A percentile compares a stretch with the other conserved stretches of the same genome.
These are phyloP conservation scores for Trichechus manatus DNA, from an alignment of 2,113 vertebrate species.

Conservation along the genomic window DNA sequence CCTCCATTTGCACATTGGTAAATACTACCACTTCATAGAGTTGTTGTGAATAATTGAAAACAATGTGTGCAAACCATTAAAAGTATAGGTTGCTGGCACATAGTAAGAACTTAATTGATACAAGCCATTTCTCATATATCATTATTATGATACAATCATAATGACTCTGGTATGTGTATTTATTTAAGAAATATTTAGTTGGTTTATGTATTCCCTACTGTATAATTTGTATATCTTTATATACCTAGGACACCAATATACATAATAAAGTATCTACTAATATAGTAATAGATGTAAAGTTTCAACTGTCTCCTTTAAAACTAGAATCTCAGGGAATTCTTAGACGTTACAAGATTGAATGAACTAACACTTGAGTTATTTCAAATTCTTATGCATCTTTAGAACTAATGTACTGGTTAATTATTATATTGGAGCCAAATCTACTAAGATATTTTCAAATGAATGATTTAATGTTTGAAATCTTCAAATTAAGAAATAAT, in stretches of 20 bases:
- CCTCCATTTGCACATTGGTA: neutral
- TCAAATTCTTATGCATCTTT: conserved; percentile 56
- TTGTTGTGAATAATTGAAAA: neutral
- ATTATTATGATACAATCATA: neutral
- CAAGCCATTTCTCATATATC: neutral
- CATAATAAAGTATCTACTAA: neutral
- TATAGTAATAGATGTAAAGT: neutral
- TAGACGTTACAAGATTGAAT: conserved; percentile 28
- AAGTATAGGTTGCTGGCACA: neutral
- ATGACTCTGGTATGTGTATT: neutral
- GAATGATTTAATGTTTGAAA: conserved; percentile 59
- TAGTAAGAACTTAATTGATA: neutral
- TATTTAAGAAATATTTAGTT: conserved; percentile 17
- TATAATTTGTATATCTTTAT: neutral
- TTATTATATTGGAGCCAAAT: conserved; percentile 67
- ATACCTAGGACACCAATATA: neutral
- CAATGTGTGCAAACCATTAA: neutral
- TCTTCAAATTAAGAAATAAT: conserved; percentile 70
- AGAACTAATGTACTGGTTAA: conserved; percentile 59
- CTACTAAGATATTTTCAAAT: conserved; percentile 68
- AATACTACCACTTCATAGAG: neutral
- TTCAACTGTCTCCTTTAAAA: conserved; percentile 34
- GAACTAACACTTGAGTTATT: conserved; percentile 59
- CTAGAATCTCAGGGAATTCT: conserved; percentile 18
- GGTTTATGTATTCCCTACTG: neutral